Conservation (phyloP, 2,888 invertebrate genomes). For the Chromoteleia sp. region DNA sequence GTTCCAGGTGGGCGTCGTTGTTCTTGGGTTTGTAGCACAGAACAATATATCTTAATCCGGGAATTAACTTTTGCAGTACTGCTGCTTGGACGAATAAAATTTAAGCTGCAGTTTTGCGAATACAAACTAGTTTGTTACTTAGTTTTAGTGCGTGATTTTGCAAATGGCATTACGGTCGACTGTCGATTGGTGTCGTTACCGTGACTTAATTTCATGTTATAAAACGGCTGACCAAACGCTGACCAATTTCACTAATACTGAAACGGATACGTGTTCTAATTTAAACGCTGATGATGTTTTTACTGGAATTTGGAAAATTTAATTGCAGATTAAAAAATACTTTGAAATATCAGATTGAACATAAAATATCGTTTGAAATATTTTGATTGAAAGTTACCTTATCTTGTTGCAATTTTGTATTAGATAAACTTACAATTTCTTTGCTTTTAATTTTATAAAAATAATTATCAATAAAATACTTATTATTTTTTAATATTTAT, state of each 20-base stretch:
- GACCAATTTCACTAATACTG: conserved; percentile 36
- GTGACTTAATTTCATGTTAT: conserved; percentile 12
- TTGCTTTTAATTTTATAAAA: too few species aligned
- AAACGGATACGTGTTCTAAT: too few species aligned
- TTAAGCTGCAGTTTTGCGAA: conserved; percentile 46
- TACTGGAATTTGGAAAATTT: too few species aligned
- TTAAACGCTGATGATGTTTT: too few species aligned
- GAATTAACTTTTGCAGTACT: conserved; percentile 9
- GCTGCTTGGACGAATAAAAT: conserved; percentile 29
- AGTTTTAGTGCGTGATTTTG: conserved; percentile 37
- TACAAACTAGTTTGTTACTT: conserved; percentile 39
- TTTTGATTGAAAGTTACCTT: too few species aligned
- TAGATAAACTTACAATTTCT: too few species aligned
- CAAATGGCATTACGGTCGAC: conserved; percentile 16
- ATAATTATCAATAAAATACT: too few species aligned
- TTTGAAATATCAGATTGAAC: too few species aligned
- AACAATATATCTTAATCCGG: conserved; percentile 54
- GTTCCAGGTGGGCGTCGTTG: conserved; percentile 48
- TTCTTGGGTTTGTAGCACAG: conserved; percentile 31
- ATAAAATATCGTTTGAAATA: too few species aligned
- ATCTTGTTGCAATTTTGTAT: too few species aligned
- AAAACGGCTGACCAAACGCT: conserved; percentile 42
- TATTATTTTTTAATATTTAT: not conserved
- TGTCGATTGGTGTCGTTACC: not conserved
- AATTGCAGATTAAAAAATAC: too few species aligned